Conservation (phyloP, 2,113 vertebrate genomes). For the Pelvicachromis taeniatus region DNA sequence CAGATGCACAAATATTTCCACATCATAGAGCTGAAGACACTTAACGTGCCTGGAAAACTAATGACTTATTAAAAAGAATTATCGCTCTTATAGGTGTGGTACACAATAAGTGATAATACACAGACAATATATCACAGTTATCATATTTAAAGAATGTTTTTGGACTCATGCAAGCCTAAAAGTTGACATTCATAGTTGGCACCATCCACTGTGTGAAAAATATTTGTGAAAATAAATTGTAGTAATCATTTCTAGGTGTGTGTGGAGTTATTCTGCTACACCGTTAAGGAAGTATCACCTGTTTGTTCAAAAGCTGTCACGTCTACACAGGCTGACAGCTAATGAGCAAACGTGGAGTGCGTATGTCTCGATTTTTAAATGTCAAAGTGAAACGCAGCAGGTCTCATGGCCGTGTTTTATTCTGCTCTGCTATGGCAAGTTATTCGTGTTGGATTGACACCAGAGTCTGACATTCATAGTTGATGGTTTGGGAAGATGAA, state of each 20-base stretch:
- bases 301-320: neutral
- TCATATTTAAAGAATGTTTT: neutral
- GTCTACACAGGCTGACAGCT: neutral
- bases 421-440: neutral
- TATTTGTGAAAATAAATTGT: neutral
- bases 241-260: neutral
- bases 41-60: neutral
- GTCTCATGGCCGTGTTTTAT: neutral
- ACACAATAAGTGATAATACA: neutral
- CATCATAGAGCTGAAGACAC: neutral
- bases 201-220: neutral
- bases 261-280: neutral
- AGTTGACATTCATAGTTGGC: neutral
- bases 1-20: neutral
- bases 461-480: neutral
- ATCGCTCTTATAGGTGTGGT: neutral
- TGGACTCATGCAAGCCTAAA: neutral
- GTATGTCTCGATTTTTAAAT: neutral
- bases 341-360: neutral
- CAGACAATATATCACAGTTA: neutral
- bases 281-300: neutral
- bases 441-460: slow-evolving; percentile 24
- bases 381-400: neutral
- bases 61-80: neutral
- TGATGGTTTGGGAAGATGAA: neutral